Conservation (phyloP, 2,797 vertebrate species). For the Muscicapa comitata region DNA sequence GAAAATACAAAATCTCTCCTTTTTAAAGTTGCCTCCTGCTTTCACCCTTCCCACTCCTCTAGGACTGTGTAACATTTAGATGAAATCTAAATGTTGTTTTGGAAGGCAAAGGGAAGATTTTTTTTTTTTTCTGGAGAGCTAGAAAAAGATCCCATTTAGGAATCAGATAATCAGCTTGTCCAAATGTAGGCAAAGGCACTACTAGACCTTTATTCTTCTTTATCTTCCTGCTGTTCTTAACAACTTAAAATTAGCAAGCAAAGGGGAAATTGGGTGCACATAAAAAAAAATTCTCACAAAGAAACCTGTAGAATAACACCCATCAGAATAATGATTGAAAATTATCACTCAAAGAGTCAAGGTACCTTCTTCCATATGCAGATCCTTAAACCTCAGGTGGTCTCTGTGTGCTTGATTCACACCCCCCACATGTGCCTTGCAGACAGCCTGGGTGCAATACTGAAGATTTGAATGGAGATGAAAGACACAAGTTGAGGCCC, state of each 20-base stretch:
- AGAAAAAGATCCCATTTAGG: neutral
- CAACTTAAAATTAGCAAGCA: neutral
- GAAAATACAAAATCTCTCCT: neutral
- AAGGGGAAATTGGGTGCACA: neutral
- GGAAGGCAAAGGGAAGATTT: neutral
- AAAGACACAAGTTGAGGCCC: neutral
- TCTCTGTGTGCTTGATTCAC: neutral
- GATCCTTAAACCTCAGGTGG: neutral
- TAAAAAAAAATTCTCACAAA: neutral
- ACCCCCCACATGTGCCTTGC: neutral
- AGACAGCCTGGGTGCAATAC: rapidly evolving
- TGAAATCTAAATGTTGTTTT: neutral
- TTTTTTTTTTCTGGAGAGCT: neutral
- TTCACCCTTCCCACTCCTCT: neutral
- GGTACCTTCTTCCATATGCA: neutral
- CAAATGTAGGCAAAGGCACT: neutral
- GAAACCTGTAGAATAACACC: neutral
- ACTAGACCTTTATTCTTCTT: neutral
- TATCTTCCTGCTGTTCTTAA: neutral
- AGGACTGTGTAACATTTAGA: neutral
- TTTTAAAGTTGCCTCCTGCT: neutral
- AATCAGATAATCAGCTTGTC: neutral
- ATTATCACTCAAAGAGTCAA: neutral
- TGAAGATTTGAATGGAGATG: neutral
- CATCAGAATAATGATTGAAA: neutral